Percentiles rank a stretch among this genome's conserved stretches.
phyloP scores from a whole-genome alignment of 2,797 vertebrate species.

The Siniperca scherzeri region DNA sequence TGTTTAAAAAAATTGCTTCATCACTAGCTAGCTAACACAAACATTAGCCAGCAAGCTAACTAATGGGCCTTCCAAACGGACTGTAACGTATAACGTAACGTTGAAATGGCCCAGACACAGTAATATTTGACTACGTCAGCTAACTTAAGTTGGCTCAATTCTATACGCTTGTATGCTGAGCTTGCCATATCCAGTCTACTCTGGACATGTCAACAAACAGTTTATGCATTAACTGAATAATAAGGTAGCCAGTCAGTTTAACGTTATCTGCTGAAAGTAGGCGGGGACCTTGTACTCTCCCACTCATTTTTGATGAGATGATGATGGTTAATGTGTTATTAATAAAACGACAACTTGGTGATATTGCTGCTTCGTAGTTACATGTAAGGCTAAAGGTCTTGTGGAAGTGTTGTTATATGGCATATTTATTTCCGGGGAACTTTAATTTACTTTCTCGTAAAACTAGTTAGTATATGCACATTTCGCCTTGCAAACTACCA shows the following conservation, averaged over 20 bases:
- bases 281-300: conserved; percentile 51
- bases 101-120: conserved; percentile 14
- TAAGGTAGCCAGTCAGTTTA: conserved; percentile 10
- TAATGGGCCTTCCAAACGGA: conserved; percentile 55
- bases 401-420: not conserved
- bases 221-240: conserved; percentile 1
- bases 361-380: not conserved
- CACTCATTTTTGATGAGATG: conserved; percentile 16
- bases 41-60: conserved; percentile 69
- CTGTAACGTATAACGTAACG: conserved; percentile 19
- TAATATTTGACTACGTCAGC: conserved; percentile 28
- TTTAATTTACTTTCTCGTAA: not conserved
- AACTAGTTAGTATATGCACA: not conserved
- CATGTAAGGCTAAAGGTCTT: no score
- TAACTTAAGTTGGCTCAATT: not conserved
- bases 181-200: not conserved
- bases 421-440: not conserved
- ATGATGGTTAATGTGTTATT: not conserved
- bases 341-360: not conserved
- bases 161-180: not conserved
- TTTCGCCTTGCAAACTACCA: not conserved
- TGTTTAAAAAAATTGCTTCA: conserved; percentile 77
- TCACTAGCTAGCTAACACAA: conserved; percentile 84
- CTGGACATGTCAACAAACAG: not conserved
- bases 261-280: conserved; percentile 55